phyloP scores from a whole-genome alignment of 2,113 vertebrate genomes.

The Lipotes vexillifer region DNA sequence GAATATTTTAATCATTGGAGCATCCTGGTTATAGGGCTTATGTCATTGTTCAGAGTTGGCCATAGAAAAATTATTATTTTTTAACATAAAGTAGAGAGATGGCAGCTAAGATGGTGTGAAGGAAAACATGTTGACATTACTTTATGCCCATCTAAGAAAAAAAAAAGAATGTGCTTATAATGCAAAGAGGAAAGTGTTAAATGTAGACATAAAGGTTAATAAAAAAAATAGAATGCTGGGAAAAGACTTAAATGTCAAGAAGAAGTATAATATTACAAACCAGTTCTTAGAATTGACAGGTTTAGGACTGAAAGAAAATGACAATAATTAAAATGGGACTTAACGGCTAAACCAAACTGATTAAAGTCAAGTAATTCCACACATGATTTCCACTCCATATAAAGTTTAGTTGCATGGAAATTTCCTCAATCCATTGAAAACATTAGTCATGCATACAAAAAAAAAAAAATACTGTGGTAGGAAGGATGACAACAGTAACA shows the following conservation, averaged over 20 bases:
- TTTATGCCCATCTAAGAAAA: not conserved
- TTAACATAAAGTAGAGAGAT: not conserved
- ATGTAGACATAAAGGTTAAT: not conserved
- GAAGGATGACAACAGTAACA: not conserved
- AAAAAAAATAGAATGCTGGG: not conserved
- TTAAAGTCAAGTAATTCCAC: not conserved
- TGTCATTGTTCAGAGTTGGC: accelerated
- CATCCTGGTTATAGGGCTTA: not conserved
- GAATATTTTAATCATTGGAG: not conserved
- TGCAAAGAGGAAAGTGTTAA: not conserved
- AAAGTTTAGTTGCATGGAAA: not conserved
- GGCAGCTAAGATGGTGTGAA: not conserved
- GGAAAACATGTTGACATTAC: not conserved
- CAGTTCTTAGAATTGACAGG: not conserved
- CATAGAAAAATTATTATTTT: not conserved
- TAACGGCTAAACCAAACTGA: not conserved
- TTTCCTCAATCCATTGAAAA: not conserved
- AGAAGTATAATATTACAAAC: not conserved
- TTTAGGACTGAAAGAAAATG: not conserved
- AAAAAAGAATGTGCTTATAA: not conserved
- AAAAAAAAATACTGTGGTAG: not conserved
- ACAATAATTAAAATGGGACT: not conserved
- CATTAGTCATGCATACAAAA: not conserved
- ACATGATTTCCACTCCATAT: not conserved
- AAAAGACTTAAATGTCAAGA: not conserved